These are phyloP conservation scores for Caenorhabditis japonica DNA, from an alignment of 2,888 invertebrate species.

Conservation along the genomic window DNA sequence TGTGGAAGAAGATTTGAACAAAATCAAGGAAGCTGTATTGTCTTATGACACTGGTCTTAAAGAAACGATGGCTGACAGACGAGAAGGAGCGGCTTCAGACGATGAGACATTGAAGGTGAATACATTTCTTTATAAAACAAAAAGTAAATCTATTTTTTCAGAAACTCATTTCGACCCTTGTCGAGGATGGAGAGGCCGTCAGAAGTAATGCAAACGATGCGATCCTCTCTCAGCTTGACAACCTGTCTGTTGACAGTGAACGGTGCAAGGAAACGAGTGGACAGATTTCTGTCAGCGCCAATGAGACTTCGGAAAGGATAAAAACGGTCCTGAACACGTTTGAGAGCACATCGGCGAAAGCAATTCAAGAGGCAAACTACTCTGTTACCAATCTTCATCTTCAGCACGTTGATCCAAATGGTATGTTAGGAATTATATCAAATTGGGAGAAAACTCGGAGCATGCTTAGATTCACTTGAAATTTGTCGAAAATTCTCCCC, in stretches of 20 bases:
- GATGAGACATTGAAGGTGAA: too few relatives aligned
- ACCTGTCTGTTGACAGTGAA: neutral
- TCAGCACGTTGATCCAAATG: slow-evolving; percentile 7
- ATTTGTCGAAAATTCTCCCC: too few relatives aligned
- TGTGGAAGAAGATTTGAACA: neutral
- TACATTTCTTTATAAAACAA: too few relatives aligned
- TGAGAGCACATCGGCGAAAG: neutral
- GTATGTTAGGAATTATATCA: too few relatives aligned
- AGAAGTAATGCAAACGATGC: neutral
- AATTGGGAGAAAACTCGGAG: too few relatives aligned
- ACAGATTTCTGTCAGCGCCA: neutral
- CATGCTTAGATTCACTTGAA: too few relatives aligned
- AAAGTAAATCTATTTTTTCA: too few relatives aligned
- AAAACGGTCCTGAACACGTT: neutral
- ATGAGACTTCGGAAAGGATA: neutral
- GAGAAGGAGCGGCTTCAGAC: neutral
- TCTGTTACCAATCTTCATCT: neutral
- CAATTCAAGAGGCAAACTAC: neutral
- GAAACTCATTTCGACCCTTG: too few relatives aligned
- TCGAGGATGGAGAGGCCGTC: neutral
- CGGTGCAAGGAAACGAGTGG: neutral
- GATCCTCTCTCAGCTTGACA: neutral
- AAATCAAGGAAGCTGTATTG: neutral
- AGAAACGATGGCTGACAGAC: too few relatives aligned
- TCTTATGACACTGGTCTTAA: neutral